Evolutionary conservation across 2,113 vertebrate genomes (phyloP), one percentile per base, ranked within the genome.

Genomic region (Nestor notabilis): DNA sequence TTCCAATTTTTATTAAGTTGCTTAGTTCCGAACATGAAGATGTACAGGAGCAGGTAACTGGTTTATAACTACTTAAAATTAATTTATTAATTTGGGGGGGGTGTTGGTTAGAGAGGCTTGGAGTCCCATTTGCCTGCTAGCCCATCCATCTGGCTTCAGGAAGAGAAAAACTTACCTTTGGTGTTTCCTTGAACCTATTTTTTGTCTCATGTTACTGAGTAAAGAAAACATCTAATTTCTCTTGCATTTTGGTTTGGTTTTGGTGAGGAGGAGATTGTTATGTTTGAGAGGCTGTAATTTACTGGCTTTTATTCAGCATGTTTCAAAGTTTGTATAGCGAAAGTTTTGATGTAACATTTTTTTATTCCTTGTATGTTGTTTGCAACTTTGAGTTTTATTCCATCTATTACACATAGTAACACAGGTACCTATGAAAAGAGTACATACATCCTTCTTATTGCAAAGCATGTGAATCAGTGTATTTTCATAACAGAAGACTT

Each of bases 11-110:
- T 94, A 99, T 99, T 83, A 98, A 98, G 93, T 98, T 99, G 71
- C 98, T 99, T 91, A 98, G 98, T 97, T 99, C 99, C 5, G 98
- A 99, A 83, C 99, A 99, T 60, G 99, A 99, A 97, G 99, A 99
- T 95, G 99, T 99, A 47, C 99, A 99, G 93, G 99, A 99, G 49
- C 99, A 99, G 98, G 99, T 99, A 98, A 97, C 74, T 97, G 44
- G 91, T 94, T 92, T 91, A 17, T 79, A 74, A 58, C 11, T 80
- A 20, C 24, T 64, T 76, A 37, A 72, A 88, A 80, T 77, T 46
- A 0, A 25, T 56, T 64, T 72, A 35, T 37, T 5, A 82, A 23
- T 49, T 69, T 31, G 5, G 13, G 13, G 1, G 1, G 10, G 4
- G 25, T 14, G 35, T 14, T 60, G 4, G 9, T 81, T 90, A 66